A percentile compares a stretch with the other conserved stretches of the same genome.
Conservation (phyloP, 2,888 invertebrate species). For the Linnaemya vulpina region DNA sequence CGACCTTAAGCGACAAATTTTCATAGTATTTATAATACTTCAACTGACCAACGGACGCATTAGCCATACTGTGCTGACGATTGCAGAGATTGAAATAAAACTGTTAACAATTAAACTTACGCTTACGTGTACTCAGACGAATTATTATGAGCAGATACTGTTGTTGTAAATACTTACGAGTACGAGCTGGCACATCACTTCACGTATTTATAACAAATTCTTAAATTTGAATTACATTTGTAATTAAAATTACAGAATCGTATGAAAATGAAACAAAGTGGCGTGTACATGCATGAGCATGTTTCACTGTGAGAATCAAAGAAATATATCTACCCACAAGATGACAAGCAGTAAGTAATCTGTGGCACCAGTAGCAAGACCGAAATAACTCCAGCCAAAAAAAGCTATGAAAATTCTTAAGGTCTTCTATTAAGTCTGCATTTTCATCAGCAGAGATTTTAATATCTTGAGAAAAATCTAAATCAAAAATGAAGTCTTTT, state of each 20-base stretch:
- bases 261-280: conserved; percentile 35
- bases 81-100: too few species aligned
- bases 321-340: conserved; percentile 51
- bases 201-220: conserved; percentile 36
- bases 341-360: conserved; percentile 35
- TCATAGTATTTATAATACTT: too few species aligned
- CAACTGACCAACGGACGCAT: too few species aligned
- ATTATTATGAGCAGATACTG: too few species aligned
- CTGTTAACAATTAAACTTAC: too few species aligned
- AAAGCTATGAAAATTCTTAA: conserved; percentile 37
- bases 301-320: conserved; percentile 31
- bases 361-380: conserved; percentile 58
- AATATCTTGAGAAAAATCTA: conserved; percentile 65
- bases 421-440: conserved; percentile 24
- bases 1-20: too few species aligned
- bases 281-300: conserved; percentile 3
- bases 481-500: conserved; percentile 54
- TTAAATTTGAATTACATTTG: conserved; percentile 54
- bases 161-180: background rate
- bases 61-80: too few species aligned
- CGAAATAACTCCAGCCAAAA: conserved; percentile 1
- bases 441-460: conserved; percentile 41
- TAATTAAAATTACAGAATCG: conserved; percentile 50
- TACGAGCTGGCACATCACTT: background rate
- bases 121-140: too few species aligned